These are phyloP conservation scores for Orycteropus afer DNA, from an alignment of 2,113 vertebrate genomes.

Conservation along the genomic window DNA sequence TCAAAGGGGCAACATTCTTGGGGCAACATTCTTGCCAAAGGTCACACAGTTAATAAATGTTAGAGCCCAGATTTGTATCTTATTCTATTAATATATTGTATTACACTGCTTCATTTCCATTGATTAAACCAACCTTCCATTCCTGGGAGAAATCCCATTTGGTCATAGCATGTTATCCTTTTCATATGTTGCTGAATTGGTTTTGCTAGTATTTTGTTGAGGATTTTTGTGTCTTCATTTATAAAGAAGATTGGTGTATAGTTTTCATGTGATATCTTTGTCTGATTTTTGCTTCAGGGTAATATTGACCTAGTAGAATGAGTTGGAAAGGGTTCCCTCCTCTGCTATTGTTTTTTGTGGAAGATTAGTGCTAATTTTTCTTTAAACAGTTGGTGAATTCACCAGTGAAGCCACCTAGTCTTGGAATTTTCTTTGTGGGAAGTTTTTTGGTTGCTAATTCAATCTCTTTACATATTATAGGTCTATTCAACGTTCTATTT, in stretches of 20 bases:
- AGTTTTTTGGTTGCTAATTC: neutral
- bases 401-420: neutral
- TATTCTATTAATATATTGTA: neutral
- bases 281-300: neutral
- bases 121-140: neutral
- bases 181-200: neutral
- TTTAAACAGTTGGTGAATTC: neutral
- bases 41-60: neutral
- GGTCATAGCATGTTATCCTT: neutral
- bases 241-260: neutral
- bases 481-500: neutral
- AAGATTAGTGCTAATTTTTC: neutral
- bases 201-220: neutral
- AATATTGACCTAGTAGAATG: neutral
- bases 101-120: neutral
- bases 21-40: too few species aligned
- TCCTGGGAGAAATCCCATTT: neutral
- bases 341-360: neutral
- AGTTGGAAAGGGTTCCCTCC: neutral
- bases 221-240: neutral
- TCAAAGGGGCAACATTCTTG: neutral
- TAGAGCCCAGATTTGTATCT: neutral
- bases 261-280: neutral
- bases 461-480: neutral
- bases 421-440: neutral